phyloP scores from a whole-genome alignment of 92 coral and sea anemone genomes.

The Zoanthus gigantus region DNA sequence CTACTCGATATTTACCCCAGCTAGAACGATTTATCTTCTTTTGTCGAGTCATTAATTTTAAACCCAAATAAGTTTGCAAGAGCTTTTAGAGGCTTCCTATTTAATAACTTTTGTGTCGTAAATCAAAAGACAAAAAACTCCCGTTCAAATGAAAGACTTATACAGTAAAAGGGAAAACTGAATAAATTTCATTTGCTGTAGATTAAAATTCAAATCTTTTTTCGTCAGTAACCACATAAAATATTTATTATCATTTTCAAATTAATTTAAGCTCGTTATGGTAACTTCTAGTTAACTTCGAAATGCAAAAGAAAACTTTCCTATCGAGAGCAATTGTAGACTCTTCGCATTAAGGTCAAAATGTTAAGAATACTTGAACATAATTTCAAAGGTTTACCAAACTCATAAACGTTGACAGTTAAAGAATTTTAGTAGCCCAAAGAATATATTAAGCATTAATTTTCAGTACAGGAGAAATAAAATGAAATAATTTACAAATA shows the following conservation, averaged over 20 bases:
- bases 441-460: background rate
- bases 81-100: too few species aligned
- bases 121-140: too few species aligned
- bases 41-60: too few species aligned
- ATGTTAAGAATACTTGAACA: background rate
- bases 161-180: background rate
- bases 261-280: background rate
- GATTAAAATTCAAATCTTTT: slow-evolving; percentile 7
- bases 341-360: background rate
- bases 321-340: background rate
- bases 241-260: slow-evolving; percentile 12
- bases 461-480: background rate
- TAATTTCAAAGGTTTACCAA: background rate
- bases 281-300: slow-evolving; percentile 2
- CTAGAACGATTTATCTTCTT: too few species aligned
- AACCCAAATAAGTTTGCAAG: too few species aligned
- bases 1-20: too few species aligned
- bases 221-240: slow-evolving; percentile 3
- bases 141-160: too few species aligned
- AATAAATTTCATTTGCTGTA: background rate
- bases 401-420: background rate
- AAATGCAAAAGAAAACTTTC: slow-evolving; percentile 2
- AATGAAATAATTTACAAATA: background rate
- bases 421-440: background rate
- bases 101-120: too few species aligned